A percentile compares a stretch with the other conserved stretches of the same genome.
Conservation (phyloP, 2,888 invertebrate species). For the Temnothorax unifasciatus region DNA sequence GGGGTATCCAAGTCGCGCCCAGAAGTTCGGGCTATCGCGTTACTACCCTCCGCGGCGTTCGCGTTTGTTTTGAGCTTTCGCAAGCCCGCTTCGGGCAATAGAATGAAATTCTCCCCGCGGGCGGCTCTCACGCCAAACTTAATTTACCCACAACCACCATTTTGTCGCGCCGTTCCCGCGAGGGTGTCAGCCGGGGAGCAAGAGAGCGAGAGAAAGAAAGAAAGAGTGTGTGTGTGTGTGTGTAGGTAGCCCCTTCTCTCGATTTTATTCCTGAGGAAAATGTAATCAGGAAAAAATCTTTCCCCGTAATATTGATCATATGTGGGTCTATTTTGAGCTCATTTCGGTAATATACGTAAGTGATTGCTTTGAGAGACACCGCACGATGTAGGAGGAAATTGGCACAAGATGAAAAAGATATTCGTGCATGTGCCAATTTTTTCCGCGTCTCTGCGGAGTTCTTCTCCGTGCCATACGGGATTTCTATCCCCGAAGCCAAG, state of each 20-base stretch:
- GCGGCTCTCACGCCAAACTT: conserved; percentile 49
- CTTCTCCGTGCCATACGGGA: conserved; percentile 13
- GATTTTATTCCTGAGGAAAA: conserved; percentile 15
- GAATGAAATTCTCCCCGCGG: conserved; percentile 54
- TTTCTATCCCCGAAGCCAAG: conserved; percentile 31
- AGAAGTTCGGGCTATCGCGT: conserved; percentile 53
- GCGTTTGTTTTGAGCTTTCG: conserved; percentile 41
- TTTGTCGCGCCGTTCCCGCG: conserved; percentile 32
- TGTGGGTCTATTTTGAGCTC: conserved; percentile 21
- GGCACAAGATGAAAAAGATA: conserved; percentile 41
- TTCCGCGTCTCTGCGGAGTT: conserved; percentile 49
- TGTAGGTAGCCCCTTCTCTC: not conserved
- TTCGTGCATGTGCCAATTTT: conserved; percentile 59
- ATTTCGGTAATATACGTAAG: not conserved
- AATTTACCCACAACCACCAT: conserved; percentile 50
- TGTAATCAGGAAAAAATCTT: not conserved
- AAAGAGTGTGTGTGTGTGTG: not conserved
- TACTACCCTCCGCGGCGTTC: conserved; percentile 25
- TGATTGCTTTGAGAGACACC: conserved; percentile 8
- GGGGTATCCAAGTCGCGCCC: conserved; percentile 36
- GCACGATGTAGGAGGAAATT: conserved; percentile 13
- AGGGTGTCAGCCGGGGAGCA: not conserved
- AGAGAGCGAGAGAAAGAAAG: not conserved
- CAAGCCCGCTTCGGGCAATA: conserved; percentile 28
- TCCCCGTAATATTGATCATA: not conserved